Conservation (phyloP, 2,888 invertebrate species). For the Andrena trimmerana region DNA sequence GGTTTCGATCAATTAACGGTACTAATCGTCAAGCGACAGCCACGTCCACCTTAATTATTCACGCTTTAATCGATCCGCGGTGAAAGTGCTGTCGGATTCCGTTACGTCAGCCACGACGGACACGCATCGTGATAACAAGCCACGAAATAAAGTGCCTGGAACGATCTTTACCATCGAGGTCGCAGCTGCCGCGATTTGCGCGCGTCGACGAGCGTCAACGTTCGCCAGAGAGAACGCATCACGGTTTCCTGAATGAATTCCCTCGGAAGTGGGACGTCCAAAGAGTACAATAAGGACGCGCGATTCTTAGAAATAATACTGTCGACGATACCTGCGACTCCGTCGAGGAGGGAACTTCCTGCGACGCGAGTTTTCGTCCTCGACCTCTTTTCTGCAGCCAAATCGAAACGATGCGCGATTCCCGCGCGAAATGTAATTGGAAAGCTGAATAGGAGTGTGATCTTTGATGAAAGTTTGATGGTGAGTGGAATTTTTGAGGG, state of each 20-base stretch:
- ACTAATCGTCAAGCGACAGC: slow-evolving; percentile 4
- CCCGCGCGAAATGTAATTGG: background rate
- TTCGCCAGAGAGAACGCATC: slow-evolving; percentile 25
- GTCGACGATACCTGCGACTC: no score
- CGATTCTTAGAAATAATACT: slow-evolving; percentile 28
- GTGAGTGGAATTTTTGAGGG: no score
- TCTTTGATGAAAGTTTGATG: no score
- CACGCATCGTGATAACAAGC: slow-evolving; percentile 5
- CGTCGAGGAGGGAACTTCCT: no score
- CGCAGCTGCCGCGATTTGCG: slow-evolving; percentile 23
- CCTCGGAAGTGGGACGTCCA: slow-evolving; percentile 27
- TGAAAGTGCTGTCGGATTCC: slow-evolving; percentile 1
- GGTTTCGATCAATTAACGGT: slow-evolving; percentile 8
- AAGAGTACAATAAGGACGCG: slow-evolving; percentile 10
- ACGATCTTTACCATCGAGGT: slow-evolving; percentile 46
- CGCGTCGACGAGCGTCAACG: background rate
- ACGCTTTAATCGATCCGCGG: slow-evolving; percentile 14
- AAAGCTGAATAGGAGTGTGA: background rate
- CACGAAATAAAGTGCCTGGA: slow-evolving; percentile 33
- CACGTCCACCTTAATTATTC: slow-evolving; percentile 17
- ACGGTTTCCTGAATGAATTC: slow-evolving; percentile 38
- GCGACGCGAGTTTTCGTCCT: no score
- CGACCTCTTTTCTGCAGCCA: no score
- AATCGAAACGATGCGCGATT: no score
- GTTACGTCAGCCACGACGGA: slow-evolving; percentile 2